Base-by-base conservation (phyloP, 2,888 invertebrate species). In the Limnephilus auricula region DNA sequence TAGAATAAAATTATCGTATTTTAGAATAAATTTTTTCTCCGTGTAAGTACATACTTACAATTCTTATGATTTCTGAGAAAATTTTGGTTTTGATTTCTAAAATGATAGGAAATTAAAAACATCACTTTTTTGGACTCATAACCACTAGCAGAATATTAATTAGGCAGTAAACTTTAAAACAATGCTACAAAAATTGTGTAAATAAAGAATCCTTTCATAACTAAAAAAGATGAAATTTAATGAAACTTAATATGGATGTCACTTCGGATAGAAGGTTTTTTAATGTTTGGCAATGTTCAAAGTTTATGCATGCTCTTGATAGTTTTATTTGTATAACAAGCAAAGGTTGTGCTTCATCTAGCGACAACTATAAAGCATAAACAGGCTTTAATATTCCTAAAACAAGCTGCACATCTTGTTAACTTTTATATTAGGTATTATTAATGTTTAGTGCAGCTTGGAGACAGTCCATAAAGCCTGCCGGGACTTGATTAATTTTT, bases 401-500 rank as follows among this genome's bases (percentile, higher is more conserved):
- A 65, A n/a, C 25, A 65, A 65, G 65, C 65, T 65, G 65, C 65
- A 65, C 65, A 65, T 25, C 65, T 65, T 65, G 65, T 65, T 65
- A 65, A 65, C 65, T 65, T 65, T 65, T 65, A 65, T 65, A 65
- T 65, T 6, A 65, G 6, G 6, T 65, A 65, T 65, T 65, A 65
- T 65, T 25, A 65, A n/a, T 65, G 65, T 65, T 65, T 65, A 65
- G 65, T 65, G 65, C 65, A 65, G 65, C 65, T 25, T 65, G 6
- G 25, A 65, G 65, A 65, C 25, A 2, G 65, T 65, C 65, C 9
- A 65, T 89, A 79, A 83, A 84, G 88, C 82, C 89, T 84, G 84
- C 83, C 84, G 79, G 45, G 83, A 40, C 89, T 91, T 84, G 91
- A 91, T 91, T 91, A 91, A 82, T 89, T 89, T 91, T 91, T 90